These are phyloP conservation scores for Nasalis larvatus DNA, from an alignment of 2,113 vertebrate genomes.

Conservation along the genomic window DNA sequence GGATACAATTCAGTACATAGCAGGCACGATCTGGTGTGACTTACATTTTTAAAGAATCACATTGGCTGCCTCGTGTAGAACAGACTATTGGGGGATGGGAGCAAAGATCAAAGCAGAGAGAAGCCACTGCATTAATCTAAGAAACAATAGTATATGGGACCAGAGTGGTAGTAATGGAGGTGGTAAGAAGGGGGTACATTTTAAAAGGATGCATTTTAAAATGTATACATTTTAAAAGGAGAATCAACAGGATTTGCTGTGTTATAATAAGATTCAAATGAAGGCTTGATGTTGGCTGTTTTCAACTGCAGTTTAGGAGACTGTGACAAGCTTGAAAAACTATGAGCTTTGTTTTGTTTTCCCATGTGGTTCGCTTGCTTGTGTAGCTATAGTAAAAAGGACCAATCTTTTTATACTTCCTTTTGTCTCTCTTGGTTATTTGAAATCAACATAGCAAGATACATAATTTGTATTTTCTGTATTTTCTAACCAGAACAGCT, in stretches of 20 bases:
- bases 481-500: slow-evolving; percentile 45
- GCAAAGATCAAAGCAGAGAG: background rate
- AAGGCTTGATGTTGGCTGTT: background rate
- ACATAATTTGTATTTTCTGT: slow-evolving; percentile 41
- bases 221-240: background rate
- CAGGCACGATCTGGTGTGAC: background rate
- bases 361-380: background rate
- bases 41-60: background rate
- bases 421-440: slow-evolving; percentile 32
- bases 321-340: background rate
- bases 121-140: background rate
- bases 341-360: background rate
- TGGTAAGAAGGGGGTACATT: background rate
- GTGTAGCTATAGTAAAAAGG: background rate
- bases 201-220: background rate
- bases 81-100: background rate
- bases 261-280: background rate
- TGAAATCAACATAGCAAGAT: slow-evolving; percentile 17
- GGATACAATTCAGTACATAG: background rate
- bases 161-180: background rate
- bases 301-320: background rate
- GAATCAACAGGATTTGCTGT: background rate
- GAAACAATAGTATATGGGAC: background rate
- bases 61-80: background rate
- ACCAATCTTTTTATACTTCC: background rate